Conservation (phyloP, 2,797 vertebrate genomes). For the Cryptoblepharus egeriae region DNA sequence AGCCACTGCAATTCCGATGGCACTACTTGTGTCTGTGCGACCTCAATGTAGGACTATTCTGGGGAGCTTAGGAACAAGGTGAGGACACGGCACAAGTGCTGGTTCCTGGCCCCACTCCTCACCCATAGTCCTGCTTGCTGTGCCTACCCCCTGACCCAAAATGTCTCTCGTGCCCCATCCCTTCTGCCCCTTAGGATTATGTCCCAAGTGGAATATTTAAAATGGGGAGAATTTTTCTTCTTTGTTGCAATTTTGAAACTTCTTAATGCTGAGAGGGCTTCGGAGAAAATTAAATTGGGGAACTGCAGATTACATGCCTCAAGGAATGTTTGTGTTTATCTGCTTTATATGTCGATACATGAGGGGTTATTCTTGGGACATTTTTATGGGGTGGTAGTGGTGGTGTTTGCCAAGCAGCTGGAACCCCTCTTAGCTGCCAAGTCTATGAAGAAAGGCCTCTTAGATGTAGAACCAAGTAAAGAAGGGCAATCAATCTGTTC, state of each 20-base stretch:
- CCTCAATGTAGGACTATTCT: too few species aligned
- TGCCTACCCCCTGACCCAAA: too few species aligned
- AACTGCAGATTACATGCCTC: background rate
- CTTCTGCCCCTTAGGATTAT: too few species aligned
- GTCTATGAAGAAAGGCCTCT: constrained; percentile 21
- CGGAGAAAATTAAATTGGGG: background rate
- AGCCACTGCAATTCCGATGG: too few species aligned
- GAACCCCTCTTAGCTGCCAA: constrained; percentile 26
- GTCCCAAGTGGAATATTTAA: background rate
- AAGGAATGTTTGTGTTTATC: background rate
- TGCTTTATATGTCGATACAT: background rate
- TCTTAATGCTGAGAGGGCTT: background rate
- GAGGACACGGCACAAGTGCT: too few species aligned
- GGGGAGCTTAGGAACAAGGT: too few species aligned
- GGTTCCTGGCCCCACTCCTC: too few species aligned
- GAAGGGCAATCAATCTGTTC: constrained; percentile 28
- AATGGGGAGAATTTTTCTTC: background rate
- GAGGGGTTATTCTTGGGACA: background rate
- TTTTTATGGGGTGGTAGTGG: background rate
- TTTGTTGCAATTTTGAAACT: background rate
- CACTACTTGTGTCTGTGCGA: too few species aligned
- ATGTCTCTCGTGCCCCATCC: too few species aligned
- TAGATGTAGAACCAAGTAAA: background rate
- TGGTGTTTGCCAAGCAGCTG: background rate
- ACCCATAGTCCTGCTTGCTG: too few species aligned